A percentile compares a stretch with the other conserved stretches of the same genome.
These are phyloP conservation scores for Athalia rosae DNA, from an alignment of 2,888 invertebrate species.

Conservation along the genomic window DNA sequence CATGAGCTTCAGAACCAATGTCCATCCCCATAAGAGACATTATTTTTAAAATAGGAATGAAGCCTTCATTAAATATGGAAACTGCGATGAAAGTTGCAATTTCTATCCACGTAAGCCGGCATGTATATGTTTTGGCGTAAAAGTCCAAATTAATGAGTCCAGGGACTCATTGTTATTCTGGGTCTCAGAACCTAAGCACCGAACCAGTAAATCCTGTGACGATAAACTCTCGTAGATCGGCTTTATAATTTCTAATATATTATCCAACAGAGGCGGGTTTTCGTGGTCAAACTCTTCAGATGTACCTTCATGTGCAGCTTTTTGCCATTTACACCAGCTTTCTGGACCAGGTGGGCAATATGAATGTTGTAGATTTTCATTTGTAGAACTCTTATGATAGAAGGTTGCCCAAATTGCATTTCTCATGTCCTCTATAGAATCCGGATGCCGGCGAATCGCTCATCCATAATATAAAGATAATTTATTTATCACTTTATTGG, in stretches of 20 bases:
- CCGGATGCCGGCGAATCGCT: slow-evolving; percentile 33
- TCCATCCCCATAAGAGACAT: slow-evolving; percentile 9
- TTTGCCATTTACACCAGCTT: slow-evolving; percentile 10
- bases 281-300: slow-evolving; percentile 45
- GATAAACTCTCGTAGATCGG: slow-evolving; percentile 51
- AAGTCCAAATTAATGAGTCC: slow-evolving; percentile 48
- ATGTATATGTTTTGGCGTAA: slow-evolving; percentile 31
- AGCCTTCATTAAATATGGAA: too few species aligned
- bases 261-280: slow-evolving; percentile 34
- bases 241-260: slow-evolving; percentile 48
- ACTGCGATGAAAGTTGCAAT: neutral
- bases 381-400: slow-evolving; percentile 40
- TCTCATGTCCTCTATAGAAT: slow-evolving; percentile 48
- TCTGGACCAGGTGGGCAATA: slow-evolving; percentile 36
- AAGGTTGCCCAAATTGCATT: slow-evolving; percentile 49
- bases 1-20: slow-evolving; percentile 9
- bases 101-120: too few species aligned
- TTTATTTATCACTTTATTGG: slow-evolving; percentile 28
- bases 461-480: slow-evolving; percentile 15
- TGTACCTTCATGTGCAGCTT: neutral
- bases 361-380: slow-evolving; percentile 44
- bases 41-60: slow-evolving; percentile 1
- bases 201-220: slow-evolving; percentile 47
- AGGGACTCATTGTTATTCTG: slow-evolving; percentile 52
- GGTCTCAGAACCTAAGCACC: slow-evolving; percentile 50